Evolutionary conservation across 2,113 vertebrate species (phyloP).

Genomic region (Notarius quadriscutis): DNA sequence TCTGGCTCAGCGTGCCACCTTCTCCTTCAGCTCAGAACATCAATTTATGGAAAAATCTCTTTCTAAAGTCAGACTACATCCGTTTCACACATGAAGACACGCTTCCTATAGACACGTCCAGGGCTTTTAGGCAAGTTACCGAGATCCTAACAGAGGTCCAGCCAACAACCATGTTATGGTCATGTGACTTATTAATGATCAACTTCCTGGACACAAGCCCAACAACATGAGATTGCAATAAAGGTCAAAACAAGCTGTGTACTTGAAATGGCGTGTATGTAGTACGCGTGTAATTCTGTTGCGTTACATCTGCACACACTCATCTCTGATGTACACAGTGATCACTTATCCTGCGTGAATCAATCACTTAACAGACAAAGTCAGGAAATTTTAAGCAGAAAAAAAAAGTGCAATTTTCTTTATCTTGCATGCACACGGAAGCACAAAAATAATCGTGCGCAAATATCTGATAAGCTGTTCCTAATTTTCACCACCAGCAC

Average conservation of each 20-base stretch:
- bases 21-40: neutral
- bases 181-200: neutral
- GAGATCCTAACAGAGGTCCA: neutral
- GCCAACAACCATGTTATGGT: neutral
- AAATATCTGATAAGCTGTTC: neutral
- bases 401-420: neutral
- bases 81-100: neutral
- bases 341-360: no score
- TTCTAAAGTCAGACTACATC: neutral
- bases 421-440: neutral
- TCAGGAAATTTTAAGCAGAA: neutral
- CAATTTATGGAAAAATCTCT: neutral
- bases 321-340: no score
- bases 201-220: neutral
- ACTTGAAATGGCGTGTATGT: neutral
- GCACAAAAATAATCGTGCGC: neutral
- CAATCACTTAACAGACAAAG: no score
- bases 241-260: neutral
- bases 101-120: neutral
- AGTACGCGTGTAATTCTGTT: neutral
- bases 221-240: neutral
- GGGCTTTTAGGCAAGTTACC: neutral
- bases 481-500: neutral
- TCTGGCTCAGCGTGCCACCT: neutral
- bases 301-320: neutral